These are phyloP conservation scores for Orbicella faveolata DNA, from an alignment of 64 coral and sea anemone genomes.

Conservation along the genomic window DNA sequence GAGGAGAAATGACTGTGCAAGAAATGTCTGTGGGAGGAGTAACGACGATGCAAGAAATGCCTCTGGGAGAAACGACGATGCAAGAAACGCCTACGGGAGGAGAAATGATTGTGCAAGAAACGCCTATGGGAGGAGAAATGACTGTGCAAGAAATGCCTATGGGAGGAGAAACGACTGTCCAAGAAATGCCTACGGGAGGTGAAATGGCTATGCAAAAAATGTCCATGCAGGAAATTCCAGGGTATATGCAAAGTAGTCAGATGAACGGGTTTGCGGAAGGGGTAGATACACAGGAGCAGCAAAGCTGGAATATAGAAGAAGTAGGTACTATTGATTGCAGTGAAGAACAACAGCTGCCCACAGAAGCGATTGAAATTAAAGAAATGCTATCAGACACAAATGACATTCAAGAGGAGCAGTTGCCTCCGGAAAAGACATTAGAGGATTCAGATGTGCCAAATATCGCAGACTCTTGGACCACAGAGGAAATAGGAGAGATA, in stretches of 20 bases:
- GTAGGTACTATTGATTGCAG: no score
- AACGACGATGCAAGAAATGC: background rate
- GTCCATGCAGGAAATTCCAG: background rate
- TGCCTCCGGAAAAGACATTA: background rate
- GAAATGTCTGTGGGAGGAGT: slow-evolving; percentile 20
- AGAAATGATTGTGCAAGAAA: background rate
- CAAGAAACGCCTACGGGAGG: background rate
- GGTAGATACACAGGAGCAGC: background rate
- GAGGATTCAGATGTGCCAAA: background rate
- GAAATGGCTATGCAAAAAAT: background rate
- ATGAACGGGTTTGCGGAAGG: background rate
- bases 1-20: background rate
- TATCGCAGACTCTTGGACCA: background rate
- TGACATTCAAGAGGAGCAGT: background rate
- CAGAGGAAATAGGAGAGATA: background rate
- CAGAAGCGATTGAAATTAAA: background rate
- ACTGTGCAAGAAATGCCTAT: slow-evolving; percentile 14
- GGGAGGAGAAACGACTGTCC: background rate
- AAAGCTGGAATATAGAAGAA: no score
- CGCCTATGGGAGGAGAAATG: background rate
- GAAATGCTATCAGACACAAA: background rate
- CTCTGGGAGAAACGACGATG: background rate
- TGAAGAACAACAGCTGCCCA: background rate
- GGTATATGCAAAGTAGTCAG: background rate
- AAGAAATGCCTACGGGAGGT: background rate